Base-by-base conservation (phyloP, 2,113 vertebrate genomes). In the Xyliphius kryptos region DNA sequence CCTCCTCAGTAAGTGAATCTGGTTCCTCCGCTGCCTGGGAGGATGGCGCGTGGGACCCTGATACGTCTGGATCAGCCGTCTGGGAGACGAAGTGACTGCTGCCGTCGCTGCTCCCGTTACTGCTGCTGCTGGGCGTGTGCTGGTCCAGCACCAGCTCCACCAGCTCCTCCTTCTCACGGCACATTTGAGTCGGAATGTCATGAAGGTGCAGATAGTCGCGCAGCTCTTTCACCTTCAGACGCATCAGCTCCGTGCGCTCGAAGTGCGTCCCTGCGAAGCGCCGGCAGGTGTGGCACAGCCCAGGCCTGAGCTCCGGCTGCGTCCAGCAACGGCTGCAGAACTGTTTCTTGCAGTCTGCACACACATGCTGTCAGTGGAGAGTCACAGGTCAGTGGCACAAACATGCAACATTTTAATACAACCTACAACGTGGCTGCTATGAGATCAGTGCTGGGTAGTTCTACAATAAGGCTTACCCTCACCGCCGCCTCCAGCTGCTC, bases 181-280 rank as follows among this genome's bases (percentile, higher is more conserved):
- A 93, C 66, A 77, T 79, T 68, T 92, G 90, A 0, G 89, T 91
- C 52, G 90, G 88, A 46, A 91, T 62, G 72, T 89, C 88, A 0
- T 87, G 90, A 26, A 91, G 86, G n/a, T 85, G 87, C 69, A 93
- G 66, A 53, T 92, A 94, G 78, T 93, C 91, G 3, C 91, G 77
- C 65, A 94, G 79, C 22, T 93, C 90, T 79, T 91, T 91, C 79
- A 93, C 90, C 77, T 93, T 93, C 81, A 94, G 88, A 81, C 90
- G 88, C 73, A 93, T 90, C 72, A 94, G 70, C 79, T 93, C 89
- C 0, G 88, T 83, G 9, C 90, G 76, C 74, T 85, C 86, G 1
- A 92, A 93, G 1, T 80, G 81, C 0, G 90, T 91, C 74, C 85
- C 83, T 16, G 83, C 85, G 74, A 93, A 85, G 0, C 88, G 87